Percentiles rank a stretch among this genome's conserved stretches.
These are phyloP conservation scores for Sarcophaga peregrina DNA, from an alignment of 1,140 invertebrate species.

Conservation along the genomic window DNA sequence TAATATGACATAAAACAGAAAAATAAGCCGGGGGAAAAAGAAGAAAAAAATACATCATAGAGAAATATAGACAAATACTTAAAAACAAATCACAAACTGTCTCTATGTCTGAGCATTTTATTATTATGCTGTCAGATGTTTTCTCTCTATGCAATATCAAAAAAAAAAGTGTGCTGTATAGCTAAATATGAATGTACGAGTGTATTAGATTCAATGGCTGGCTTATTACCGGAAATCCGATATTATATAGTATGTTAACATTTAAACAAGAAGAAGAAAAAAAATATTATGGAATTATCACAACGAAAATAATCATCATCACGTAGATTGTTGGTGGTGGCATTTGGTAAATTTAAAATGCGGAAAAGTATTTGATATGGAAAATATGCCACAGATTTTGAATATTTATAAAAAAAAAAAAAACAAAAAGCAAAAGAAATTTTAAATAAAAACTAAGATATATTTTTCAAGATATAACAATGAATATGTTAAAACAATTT, in stretches of 20 bases:
- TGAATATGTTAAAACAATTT: no score
- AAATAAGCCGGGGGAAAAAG: not conserved
- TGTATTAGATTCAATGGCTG: not conserved
- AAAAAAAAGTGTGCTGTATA: not conserved
- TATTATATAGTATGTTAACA: slow-evolving; percentile 9
- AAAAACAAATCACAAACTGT: slow-evolving; percentile 15
- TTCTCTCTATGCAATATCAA: not conserved
- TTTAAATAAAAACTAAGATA: no score
- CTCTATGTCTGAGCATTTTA: slow-evolving; percentile 15
- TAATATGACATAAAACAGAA: not conserved
- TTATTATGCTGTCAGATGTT: not conserved
- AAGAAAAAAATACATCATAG: not conserved
- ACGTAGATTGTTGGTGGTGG: not conserved
- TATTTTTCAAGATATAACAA: no score
- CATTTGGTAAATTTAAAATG: not conserved
- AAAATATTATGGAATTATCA: slow-evolving; percentile 6
- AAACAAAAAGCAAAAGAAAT: no score
- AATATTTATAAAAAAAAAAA: not conserved
- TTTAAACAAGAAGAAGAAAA: not conserved
- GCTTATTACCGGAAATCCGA: slow-evolving; percentile 26
- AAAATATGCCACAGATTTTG: not conserved
- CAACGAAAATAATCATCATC: not conserved
- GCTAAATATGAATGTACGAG: not conserved
- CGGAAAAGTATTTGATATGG: slow-evolving; percentile 19
- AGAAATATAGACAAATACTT: slow-evolving; percentile 20